Percentiles rank a stretch among this genome's conserved stretches.
Conservation (phyloP, 2,888 invertebrate genomes). For the Noctua pronuba region DNA sequence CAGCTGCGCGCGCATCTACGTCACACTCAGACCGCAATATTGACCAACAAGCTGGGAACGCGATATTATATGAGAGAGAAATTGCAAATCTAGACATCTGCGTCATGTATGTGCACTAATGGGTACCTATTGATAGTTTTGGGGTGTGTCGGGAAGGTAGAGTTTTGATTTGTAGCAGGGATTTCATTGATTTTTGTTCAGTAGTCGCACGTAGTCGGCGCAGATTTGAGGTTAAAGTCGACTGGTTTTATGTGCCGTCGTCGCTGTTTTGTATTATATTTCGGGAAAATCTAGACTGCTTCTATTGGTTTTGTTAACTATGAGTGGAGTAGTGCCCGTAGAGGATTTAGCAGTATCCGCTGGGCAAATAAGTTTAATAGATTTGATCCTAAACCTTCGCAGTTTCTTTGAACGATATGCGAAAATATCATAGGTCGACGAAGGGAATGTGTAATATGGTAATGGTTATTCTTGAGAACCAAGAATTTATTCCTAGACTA, state of each 20-base stretch:
- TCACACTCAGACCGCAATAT: slow-evolving; percentile 78
- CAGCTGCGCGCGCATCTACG: slow-evolving; percentile 85
- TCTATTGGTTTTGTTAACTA: background rate
- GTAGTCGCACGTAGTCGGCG: no score
- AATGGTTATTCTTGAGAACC: background rate
- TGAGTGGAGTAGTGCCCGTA: background rate
- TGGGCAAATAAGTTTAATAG: background rate
- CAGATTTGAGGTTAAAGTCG: slow-evolving; percentile 6
- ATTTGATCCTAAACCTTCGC: background rate
- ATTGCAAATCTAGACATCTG: slow-evolving; percentile 35
- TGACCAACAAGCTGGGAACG: slow-evolving; percentile 76
- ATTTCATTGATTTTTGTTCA: slow-evolving; percentile 15
- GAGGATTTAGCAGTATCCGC: background rate
- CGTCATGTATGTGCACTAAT: slow-evolving; percentile 16
- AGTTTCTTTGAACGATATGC: no score
- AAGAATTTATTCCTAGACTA: background rate
- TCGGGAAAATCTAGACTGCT: background rate
- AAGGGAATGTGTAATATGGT: background rate
- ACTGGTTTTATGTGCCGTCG: background rate
- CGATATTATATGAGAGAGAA: slow-evolving; percentile 29
- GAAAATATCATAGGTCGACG: background rate
- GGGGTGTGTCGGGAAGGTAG: background rate
- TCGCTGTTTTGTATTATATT: background rate
- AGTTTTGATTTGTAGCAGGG: slow-evolving; percentile 5
- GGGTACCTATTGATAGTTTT: background rate